Evolutionary conservation across 2,888 invertebrate species (phyloP).

Genomic region (Eupsilia transversa): DNA sequence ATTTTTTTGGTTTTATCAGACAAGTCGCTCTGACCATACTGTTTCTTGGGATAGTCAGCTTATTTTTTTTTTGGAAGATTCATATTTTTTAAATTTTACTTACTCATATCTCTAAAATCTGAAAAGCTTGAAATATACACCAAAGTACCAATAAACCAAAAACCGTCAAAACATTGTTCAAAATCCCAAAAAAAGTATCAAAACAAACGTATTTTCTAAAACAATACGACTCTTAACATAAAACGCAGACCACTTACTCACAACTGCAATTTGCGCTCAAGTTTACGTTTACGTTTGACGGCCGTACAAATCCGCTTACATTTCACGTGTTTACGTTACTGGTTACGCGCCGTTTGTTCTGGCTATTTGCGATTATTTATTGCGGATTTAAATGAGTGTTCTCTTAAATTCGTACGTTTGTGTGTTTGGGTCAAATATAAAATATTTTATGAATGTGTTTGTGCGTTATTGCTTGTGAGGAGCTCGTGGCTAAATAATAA

Average conservation of each 20-base stretch:
- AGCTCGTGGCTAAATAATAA: too few relatives aligned
- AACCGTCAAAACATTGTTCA: slow-evolving; percentile 1
- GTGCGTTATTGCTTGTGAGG: background rate
- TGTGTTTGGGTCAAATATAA: slow-evolving; percentile 37
- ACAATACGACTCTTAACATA: slow-evolving; percentile 18
- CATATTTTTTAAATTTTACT: too few relatives aligned
- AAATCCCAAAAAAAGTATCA: slow-evolving; percentile 4
- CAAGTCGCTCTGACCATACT: background rate
- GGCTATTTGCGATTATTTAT: slow-evolving; percentile 73
- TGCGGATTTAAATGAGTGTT: slow-evolving; percentile 65
- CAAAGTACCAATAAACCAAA: slow-evolving; percentile 7
- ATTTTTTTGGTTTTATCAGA: too few relatives aligned
- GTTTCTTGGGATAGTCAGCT: too few relatives aligned
- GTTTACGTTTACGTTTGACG: slow-evolving; percentile 70
- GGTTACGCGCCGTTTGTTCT: slow-evolving; percentile 70
- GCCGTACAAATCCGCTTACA: slow-evolving; percentile 73
- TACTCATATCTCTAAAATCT: background rate
- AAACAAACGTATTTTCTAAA: slow-evolving; percentile 21
- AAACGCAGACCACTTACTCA: slow-evolving; percentile 50
- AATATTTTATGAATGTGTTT: slow-evolving; percentile 30
- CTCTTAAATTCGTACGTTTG: slow-evolving; percentile 58
- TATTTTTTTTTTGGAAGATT: background rate
- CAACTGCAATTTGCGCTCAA: slow-evolving; percentile 61
- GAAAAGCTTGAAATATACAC: background rate
- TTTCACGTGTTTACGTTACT: slow-evolving; percentile 74